phyloP scores from a whole-genome alignment of 2,113 vertebrate genomes.

The Equus przewalskii region DNA sequence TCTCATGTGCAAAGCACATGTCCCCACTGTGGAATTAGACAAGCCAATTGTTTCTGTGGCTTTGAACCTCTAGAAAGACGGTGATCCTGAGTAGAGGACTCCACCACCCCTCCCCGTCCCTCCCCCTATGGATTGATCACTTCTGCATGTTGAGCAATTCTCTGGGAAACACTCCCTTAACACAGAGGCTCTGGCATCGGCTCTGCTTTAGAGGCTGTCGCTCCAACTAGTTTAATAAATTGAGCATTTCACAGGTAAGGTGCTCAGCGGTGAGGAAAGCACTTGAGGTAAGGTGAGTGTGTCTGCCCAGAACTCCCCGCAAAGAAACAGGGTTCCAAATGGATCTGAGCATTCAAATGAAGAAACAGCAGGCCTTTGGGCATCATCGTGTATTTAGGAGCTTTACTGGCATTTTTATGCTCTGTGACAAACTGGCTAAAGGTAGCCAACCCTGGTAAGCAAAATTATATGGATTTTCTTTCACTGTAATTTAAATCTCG shows the following conservation, averaged over 20 bases:
- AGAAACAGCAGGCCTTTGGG: neutral
- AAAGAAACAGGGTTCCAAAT: neutral
- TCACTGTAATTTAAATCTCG: neutral
- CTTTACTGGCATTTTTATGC: neutral
- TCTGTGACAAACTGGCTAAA: constrained; percentile 35
- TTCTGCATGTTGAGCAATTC: neutral
- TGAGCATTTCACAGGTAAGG: neutral
- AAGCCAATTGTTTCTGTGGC: neutral
- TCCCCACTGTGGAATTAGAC: neutral
- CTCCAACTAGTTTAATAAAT: neutral
- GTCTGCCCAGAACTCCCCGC: neutral
- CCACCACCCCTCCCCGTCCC: fast-evolving
- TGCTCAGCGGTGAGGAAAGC: neutral
- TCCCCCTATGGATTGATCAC: neutral
- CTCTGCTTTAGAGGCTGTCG: neutral
- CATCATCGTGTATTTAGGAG: neutral
- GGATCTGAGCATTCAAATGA: neutral
- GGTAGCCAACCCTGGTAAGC: neutral
- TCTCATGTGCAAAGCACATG: neutral
- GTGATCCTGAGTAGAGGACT: neutral
- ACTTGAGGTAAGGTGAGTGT: neutral
- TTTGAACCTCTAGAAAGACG: neutral
- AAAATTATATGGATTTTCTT: neutral
- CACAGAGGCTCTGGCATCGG: neutral
- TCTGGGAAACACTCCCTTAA: neutral